Conservation (phyloP, 2,888 invertebrate species). For the Sericinus montela region DNA sequence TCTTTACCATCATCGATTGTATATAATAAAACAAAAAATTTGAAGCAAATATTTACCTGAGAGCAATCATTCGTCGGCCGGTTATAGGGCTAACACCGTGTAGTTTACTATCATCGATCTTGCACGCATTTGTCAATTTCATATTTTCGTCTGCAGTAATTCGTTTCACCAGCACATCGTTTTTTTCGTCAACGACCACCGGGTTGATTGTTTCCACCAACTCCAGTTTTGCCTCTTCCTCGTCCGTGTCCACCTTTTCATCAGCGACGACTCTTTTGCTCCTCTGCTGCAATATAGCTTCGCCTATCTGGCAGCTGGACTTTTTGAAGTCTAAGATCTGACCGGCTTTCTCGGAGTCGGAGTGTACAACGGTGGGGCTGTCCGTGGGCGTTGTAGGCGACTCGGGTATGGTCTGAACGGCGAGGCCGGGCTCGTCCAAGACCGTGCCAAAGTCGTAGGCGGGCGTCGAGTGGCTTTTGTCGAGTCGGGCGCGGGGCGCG, state of each 20-base stretch:
- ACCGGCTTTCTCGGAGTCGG: constrained; percentile 59
- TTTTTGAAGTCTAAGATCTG: constrained; percentile 63
- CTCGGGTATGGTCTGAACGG: constrained; percentile 39
- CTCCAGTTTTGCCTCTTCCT: constrained; percentile 22
- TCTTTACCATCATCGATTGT: too few relatives aligned
- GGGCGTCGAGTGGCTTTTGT: constrained; percentile 91
- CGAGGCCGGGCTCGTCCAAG: constrained; percentile 30
- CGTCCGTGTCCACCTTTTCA: constrained; percentile 21
- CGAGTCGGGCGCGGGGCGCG: constrained; percentile 74
- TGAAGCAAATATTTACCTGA: background rate
- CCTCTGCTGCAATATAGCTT: constrained; percentile 50
- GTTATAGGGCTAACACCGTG: constrained; percentile 6
- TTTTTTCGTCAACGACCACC: constrained; percentile 11
- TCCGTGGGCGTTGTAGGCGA: too few relatives aligned
- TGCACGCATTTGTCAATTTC: background rate
- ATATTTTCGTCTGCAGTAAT: background rate
- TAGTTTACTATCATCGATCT: background rate
- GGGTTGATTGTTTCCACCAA: constrained; percentile 25
- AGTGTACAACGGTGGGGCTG: constrained; percentile 31
- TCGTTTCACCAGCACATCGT: background rate
- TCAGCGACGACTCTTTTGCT: constrained; percentile 27
- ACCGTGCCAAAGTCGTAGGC: constrained; percentile 82
- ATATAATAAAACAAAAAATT: too few relatives aligned
- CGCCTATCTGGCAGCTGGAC: constrained; percentile 56
- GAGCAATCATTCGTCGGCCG: background rate